These are phyloP conservation scores for Siphlonurus alternatus DNA, from an alignment of 2,888 invertebrate genomes.

Conservation along the genomic window DNA sequence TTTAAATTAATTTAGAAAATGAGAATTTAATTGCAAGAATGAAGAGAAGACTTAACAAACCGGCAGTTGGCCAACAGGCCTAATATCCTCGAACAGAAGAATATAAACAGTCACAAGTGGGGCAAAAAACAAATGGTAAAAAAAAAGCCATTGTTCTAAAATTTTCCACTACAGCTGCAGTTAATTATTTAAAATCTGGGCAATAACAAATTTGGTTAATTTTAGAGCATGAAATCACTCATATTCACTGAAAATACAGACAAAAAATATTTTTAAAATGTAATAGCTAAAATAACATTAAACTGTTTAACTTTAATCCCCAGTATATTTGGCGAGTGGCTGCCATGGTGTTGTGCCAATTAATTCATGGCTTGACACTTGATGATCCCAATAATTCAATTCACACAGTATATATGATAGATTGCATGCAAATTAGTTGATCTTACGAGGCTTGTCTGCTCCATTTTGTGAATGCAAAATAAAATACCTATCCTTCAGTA, in stretches of 20 bases:
- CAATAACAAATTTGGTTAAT: background rate
- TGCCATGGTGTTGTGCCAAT: background rate
- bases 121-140: background rate
- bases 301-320: background rate
- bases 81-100: background rate
- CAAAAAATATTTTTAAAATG: slow-evolving; percentile 5
- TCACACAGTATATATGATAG: slow-evolving; percentile 1
- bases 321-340: background rate
- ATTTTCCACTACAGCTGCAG: slow-evolving; percentile 1
- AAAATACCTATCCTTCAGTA: background rate
- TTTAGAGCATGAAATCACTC: slow-evolving; percentile 8
- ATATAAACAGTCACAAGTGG: background rate
- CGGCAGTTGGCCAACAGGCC: background rate
- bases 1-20: background rate
- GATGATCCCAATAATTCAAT: background rate
- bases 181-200: background rate
- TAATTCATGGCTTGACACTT: background rate
- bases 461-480: background rate
- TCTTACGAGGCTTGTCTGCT: too few relatives aligned
- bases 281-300: too few relatives aligned
- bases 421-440: slow-evolving; percentile 15
- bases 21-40: background rate
- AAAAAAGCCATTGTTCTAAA: background rate
- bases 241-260: background rate
- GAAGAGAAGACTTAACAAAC: background rate